phyloP scores from a whole-genome alignment of 1,140 invertebrate genomes.

The Papilio helenus region DNA sequence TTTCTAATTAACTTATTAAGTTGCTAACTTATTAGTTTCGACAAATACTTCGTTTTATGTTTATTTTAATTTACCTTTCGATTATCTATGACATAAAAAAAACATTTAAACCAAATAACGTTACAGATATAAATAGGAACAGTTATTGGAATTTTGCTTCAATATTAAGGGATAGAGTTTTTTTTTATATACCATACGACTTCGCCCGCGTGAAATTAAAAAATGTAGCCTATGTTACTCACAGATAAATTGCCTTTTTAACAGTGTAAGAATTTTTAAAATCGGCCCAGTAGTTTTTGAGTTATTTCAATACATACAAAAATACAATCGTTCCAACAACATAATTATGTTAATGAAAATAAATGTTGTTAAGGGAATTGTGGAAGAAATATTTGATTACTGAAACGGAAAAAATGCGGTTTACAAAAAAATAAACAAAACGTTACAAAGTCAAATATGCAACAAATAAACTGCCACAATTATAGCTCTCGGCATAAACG shows the following conservation, averaged over 20 bases:
- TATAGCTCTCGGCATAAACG: neutral
- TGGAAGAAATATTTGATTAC: neutral
- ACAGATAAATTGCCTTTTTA: too few relatives aligned
- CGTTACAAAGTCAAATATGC: neutral
- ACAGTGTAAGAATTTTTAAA: too few relatives aligned
- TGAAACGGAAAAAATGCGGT: neutral
- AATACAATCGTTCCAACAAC: too few relatives aligned
- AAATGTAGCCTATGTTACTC: too few relatives aligned
- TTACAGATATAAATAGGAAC: too few relatives aligned
- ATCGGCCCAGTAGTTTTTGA: too few relatives aligned
- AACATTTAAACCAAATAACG: neutral
- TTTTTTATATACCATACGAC: too few relatives aligned
- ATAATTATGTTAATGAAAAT: too few relatives aligned
- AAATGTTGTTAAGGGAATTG: neutral
- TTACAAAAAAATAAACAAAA: neutral
- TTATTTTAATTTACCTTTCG: neutral
- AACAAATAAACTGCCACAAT: neutral
- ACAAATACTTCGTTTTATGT: neutral
- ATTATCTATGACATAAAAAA: neutral
- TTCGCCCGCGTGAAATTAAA: too few relatives aligned
- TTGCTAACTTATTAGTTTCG: neutral
- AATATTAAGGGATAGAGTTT: too few relatives aligned
- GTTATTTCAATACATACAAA: too few relatives aligned
- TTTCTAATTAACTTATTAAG: conserved; percentile 16
- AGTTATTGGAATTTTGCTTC: too few relatives aligned